Conservation (phyloP, 2,113 vertebrate genomes). For the Otus sunia region DNA sequence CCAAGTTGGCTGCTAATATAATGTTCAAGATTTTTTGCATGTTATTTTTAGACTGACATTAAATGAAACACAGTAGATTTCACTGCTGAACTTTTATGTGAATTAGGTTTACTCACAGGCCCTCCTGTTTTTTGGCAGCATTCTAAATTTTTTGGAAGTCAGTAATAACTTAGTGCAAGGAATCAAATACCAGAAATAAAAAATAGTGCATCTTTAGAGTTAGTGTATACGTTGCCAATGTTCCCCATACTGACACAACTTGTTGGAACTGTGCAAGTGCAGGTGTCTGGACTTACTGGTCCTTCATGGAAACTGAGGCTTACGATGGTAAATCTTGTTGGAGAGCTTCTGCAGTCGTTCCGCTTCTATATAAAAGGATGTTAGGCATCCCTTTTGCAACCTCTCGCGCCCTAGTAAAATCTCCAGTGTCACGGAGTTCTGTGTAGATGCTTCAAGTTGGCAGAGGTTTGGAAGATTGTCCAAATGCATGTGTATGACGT, state of each 20-base stretch:
- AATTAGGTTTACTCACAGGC: not conserved
- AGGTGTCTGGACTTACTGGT: not conserved
- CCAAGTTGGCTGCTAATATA: not conserved
- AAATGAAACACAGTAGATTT: not conserved
- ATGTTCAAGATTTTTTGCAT: not conserved
- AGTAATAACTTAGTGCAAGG: not conserved
- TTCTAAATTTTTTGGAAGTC: not conserved
- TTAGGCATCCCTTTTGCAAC: not conserved
- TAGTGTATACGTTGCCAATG: not conserved
- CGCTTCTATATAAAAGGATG: not conserved
- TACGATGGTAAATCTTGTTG: not conserved
- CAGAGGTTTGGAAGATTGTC: not conserved
- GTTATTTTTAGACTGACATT: conserved; percentile 6
- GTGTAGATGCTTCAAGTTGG: not conserved
- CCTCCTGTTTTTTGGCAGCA: not conserved
- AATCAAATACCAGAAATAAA: not conserved
- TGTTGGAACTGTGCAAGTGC: not conserved
- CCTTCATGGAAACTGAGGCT: not conserved
- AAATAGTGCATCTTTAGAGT: not conserved
- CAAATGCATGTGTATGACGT: not conserved
- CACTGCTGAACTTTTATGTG: not conserved
- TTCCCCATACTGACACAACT: not conserved
- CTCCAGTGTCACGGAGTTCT: not conserved
- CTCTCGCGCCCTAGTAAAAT: not conserved
- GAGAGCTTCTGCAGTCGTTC: not conserved